Evolutionary conservation across 2,113 vertebrate species (phyloP), one percentile per base, ranked within the genome.

Genomic region (Forbesichthys papilliferus): DNA sequence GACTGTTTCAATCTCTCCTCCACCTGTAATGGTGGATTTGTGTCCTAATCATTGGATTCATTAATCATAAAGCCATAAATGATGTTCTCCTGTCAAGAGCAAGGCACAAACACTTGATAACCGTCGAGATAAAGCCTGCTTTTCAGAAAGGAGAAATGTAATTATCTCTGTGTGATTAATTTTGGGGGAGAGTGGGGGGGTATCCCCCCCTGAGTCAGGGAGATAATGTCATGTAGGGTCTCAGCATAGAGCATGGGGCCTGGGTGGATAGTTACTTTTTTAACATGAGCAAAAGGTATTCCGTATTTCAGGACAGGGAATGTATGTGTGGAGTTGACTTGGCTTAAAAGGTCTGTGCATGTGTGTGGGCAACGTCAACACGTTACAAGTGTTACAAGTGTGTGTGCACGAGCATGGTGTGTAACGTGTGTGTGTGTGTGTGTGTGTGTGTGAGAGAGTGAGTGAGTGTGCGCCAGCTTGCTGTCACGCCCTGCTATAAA

Each of bases 221-320:
- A 78, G 73, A 64, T 56, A 48, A 64, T 68, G 66, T 70, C 73
- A 71, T 82, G 80, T 80, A 10, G 62, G 9, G 66, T 13, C 11
- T 65, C 65, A 55, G 77, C 51, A 9, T 11, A 0, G 71, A 69
- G 64, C 72, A 53, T 18, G 77, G 16, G 51, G 52, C 69, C 48
- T 9, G 63, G 68, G 55, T 64, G 66, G 64, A 69, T 82, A 73
- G 88, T 89, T 73, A 80, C 77, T 84, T 72, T 86, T 87, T 82
- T 69, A 86, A 86, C 69, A 74, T n/a, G 79, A 75, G 82, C 66
- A 74, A 63, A 80, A 80, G 69, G 75, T 66, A 73, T 72, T 68
- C 78, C 74, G 77, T 79, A 33, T 66, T 33, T 20, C 18, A 11
- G 46, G 13, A 5, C 36, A 46, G 12, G 11, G 47, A 49, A 3